Evolutionary conservation across 2,113 vertebrate species (phyloP).

Genomic region (Python bivittatus): DNA sequence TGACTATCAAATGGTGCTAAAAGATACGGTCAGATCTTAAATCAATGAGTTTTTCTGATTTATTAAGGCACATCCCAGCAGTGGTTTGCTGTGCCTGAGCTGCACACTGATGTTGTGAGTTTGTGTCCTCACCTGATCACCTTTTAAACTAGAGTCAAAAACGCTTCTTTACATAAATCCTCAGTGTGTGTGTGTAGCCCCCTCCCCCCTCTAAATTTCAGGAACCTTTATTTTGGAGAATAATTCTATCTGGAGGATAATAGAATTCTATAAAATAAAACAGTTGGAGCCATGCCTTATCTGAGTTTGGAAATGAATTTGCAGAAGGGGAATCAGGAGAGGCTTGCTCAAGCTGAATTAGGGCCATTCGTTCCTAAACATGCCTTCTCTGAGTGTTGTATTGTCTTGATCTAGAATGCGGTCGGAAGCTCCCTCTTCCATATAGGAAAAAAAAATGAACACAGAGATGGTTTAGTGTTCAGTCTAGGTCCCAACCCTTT

Average conservation of each 20-base stretch:
- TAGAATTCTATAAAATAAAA: neutral
- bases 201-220: neutral
- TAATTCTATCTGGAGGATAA: neutral
- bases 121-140: neutral
- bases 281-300: neutral
- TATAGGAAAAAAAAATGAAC: neutral
- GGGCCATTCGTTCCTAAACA: neutral
- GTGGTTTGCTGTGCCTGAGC: neutral
- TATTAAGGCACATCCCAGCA: neutral
- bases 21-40: neutral
- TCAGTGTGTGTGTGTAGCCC: neutral
- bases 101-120: neutral
- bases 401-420: neutral
- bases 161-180: neutral
- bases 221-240: neutral
- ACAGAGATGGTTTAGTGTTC: neutral
- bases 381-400: neutral
- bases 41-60: neutral
- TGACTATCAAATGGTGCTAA: neutral
- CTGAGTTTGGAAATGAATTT: neutral
- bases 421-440: neutral
- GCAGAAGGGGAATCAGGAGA: neutral
- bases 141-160: neutral
- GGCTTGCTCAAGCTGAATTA: neutral
- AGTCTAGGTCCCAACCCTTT: neutral